A percentile compares a stretch with the other conserved stretches of the same genome.
These are phyloP conservation scores for Pao palembangensis DNA, from an alignment of 2,113 vertebrate species.

Conservation along the genomic window DNA sequence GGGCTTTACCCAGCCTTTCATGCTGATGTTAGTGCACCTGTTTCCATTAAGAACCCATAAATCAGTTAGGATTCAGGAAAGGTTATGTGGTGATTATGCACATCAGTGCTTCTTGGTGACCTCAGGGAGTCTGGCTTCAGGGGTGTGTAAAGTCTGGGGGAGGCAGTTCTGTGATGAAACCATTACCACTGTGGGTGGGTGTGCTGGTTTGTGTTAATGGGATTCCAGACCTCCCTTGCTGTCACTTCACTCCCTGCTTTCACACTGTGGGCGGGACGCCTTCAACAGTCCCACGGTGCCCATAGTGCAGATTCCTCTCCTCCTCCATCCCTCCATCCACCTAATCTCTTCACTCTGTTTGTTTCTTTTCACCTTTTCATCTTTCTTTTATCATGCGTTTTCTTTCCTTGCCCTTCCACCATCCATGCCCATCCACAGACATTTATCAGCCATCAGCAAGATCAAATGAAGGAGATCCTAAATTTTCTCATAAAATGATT, in stretches of 20 bases:
- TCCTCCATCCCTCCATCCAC: conserved; percentile 12
- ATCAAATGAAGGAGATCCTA: no score
- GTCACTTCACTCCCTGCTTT: background rate
- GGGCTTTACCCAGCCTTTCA: background rate
- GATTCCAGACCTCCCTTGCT: conserved; percentile 30
- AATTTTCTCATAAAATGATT: no score
- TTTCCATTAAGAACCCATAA: background rate
- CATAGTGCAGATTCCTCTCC: conserved; percentile 26
- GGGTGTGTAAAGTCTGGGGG: conserved; percentile 6
- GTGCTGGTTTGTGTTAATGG: conserved; percentile 35
- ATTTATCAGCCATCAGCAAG: background rate
- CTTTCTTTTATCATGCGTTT: background rate
- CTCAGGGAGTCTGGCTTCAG: background rate
- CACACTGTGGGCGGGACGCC: background rate
- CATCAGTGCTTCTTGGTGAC: background rate
- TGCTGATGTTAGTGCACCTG: background rate
- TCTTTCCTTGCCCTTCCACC: background rate
- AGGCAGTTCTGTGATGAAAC: conserved; percentile 9
- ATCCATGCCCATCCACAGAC: no score
- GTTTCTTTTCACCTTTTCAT: no score
- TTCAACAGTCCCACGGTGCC: conserved; percentile 18
- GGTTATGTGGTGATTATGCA: background rate
- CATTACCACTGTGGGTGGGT: conserved; percentile 11
- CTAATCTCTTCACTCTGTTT: background rate
- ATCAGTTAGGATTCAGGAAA: background rate